A percentile compares a stretch with the other conserved stretches of the same genome.
These are phyloP conservation scores for Aulostomus chinensis DNA, from an alignment of 2,797 vertebrate species.

Conservation along the genomic window DNA sequence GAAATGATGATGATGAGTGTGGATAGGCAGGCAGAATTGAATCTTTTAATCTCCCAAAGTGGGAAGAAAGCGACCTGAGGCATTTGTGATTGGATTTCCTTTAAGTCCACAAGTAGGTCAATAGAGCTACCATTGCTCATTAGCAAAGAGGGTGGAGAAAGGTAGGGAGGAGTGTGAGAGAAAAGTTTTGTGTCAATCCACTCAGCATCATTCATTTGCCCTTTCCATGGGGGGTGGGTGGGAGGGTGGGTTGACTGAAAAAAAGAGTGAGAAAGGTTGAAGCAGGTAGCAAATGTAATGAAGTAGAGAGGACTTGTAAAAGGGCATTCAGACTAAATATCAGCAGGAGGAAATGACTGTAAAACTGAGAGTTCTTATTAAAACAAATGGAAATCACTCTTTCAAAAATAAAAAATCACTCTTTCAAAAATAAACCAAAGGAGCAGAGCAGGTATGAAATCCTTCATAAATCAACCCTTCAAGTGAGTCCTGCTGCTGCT, in stretches of 20 bases:
- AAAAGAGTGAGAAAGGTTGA: slow-evolving; percentile 19
- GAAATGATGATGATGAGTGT: slow-evolving; percentile 73
- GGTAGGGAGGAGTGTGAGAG: slow-evolving; percentile 21
- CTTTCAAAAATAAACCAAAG: slow-evolving; percentile 7
- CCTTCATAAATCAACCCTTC: slow-evolving; percentile 24
- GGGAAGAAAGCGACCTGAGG: slow-evolving; percentile 77
- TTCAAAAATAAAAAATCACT: too few species aligned
- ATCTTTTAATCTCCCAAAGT: slow-evolving; percentile 84
- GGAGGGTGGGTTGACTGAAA: slow-evolving; percentile 29
- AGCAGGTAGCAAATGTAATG: slow-evolving; percentile 21
- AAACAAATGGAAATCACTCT: slow-evolving; percentile 14
- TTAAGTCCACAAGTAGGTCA: slow-evolving; percentile 77
- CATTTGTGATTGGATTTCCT: slow-evolving; percentile 83
- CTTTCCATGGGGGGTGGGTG: slow-evolving; percentile 40
- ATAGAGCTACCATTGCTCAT: slow-evolving; percentile 71
- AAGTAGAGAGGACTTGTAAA: slow-evolving; percentile 27
- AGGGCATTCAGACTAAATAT: slow-evolving; percentile 35
- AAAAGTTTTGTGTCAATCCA: slow-evolving; percentile 64
- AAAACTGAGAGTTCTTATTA: slow-evolving; percentile 7
- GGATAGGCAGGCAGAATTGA: slow-evolving; percentile 75
- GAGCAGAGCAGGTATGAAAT: not conserved
- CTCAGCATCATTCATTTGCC: slow-evolving; percentile 59
- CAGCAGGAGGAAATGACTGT: slow-evolving; percentile 8
- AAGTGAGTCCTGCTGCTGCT: slow-evolving; percentile 26
- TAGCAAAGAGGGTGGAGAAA: slow-evolving; percentile 59